phyloP scores from a whole-genome alignment of 2,797 vertebrate genomes.

The Sebastes hubbsi region DNA sequence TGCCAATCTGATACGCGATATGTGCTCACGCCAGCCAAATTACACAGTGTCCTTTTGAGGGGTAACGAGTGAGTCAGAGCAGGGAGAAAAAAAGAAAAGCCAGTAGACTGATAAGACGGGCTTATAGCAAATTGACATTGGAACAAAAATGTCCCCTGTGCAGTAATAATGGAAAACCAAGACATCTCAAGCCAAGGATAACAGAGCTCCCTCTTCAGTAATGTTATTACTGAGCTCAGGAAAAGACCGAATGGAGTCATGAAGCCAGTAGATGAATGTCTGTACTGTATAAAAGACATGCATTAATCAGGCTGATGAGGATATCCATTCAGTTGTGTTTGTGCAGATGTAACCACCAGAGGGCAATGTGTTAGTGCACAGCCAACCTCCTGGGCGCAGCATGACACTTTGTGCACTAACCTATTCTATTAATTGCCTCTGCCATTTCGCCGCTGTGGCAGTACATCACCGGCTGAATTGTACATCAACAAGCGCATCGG shows the following conservation, averaged over 20 bases:
- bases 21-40: conserved; percentile 33
- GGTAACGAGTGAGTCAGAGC: conserved; percentile 7
- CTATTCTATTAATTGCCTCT: conserved; percentile 19
- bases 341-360: conserved; percentile 53
- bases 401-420: conserved; percentile 14
- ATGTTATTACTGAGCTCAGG: neutral
- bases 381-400: conserved; percentile 12
- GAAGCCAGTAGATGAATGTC: neutral
- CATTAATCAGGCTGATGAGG: neutral
- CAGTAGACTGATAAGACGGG: conserved; percentile 38
- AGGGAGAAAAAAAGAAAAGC: neutral
- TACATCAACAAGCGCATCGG: conserved; percentile 4
- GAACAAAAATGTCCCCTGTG: conserved; percentile 49
- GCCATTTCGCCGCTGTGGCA: conserved; percentile 2
- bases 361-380: conserved; percentile 59
- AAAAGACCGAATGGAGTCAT: conserved; percentile 8
- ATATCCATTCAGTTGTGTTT: neutral
- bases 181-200: conserved; percentile 33
- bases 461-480: neutral
- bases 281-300: neutral
- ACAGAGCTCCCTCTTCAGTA: conserved; percentile 1
- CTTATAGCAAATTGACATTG: conserved; percentile 47
- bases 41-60: conserved; percentile 38
- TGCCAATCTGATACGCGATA: conserved; percentile 42
- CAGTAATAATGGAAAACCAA: conserved; percentile 29